Percentiles rank a stretch among this genome's conserved stretches.
Conservation (phyloP, 2,888 invertebrate genomes). For the Athripsodes cinereus region DNA sequence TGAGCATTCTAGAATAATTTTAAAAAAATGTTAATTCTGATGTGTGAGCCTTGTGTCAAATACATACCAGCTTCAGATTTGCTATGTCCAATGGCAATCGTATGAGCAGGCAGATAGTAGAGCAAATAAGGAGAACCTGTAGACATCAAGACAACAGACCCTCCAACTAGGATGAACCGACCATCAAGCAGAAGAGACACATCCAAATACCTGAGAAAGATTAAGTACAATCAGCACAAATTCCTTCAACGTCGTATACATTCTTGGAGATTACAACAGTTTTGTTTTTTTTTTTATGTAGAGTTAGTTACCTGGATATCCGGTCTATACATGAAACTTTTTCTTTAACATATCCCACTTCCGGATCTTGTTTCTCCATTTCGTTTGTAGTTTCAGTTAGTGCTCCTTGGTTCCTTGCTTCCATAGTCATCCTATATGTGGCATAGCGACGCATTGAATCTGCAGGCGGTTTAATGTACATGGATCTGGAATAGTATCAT, state of each 20-base stretch:
- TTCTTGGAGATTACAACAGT: no score
- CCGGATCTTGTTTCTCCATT: slow-evolving; percentile 9
- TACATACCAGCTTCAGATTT: slow-evolving; percentile 47
- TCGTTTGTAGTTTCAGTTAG: slow-evolving; percentile 31
- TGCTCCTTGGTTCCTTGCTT: neutral
- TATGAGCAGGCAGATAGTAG: slow-evolving; percentile 70
- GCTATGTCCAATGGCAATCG: slow-evolving; percentile 58
- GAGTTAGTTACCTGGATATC: slow-evolving; percentile 42
- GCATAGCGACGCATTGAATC: slow-evolving; percentile 37
- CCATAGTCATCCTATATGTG: slow-evolving; percentile 30
- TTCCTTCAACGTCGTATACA: no score
- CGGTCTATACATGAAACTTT: slow-evolving; percentile 38
- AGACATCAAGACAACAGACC: slow-evolving; percentile 69
- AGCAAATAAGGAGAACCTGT: slow-evolving; percentile 72
- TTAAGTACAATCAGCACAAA: no score
- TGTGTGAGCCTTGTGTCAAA: no score
- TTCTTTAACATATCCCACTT: slow-evolving; percentile 29
- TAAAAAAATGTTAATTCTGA: no score
- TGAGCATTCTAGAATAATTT: no score
- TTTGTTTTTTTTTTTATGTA: no score
- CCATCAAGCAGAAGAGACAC: slow-evolving; percentile 61
- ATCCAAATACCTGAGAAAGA: slow-evolving; percentile 54
- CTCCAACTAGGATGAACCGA: slow-evolving; percentile 63
- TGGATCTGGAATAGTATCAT: slow-evolving; percentile 42
- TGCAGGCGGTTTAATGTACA: slow-evolving; percentile 39